phyloP scores from a whole-genome alignment of 2,888 invertebrate species.

The Camptogramma bilineatum region DNA sequence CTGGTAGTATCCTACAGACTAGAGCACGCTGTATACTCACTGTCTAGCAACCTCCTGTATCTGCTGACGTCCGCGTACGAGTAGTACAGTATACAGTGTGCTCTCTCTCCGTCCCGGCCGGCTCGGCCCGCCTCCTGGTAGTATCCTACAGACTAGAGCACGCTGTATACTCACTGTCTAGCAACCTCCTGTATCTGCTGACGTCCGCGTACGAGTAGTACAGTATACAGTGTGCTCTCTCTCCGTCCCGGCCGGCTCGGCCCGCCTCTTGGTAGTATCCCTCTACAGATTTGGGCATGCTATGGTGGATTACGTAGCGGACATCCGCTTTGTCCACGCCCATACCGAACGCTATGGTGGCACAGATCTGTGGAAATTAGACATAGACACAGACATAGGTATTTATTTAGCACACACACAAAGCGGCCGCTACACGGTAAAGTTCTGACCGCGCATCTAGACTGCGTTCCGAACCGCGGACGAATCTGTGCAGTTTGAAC shows the following conservation, averaged over 20 bases:
- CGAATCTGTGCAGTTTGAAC: no score
- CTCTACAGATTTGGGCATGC: constrained; percentile 97
- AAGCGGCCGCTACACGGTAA: no score
- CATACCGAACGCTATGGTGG: constrained; percentile 99
- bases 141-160: neutral
- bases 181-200: constrained; percentile 88
- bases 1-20: constrained; percentile 84
- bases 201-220: constrained; percentile 95
- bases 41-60: constrained; percentile 88
- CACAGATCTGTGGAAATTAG: constrained; percentile 88
- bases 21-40: constrained; percentile 69
- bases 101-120: constrained; percentile 95
- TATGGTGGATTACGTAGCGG: constrained; percentile 96
- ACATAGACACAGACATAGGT: neutral
- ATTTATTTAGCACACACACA: neutral
- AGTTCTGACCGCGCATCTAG: no score
- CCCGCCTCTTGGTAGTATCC: constrained; percentile 99
- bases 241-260: constrained; percentile 97
- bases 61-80: constrained; percentile 87
- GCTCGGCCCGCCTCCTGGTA: constrained; percentile 87
- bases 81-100: constrained; percentile 88
- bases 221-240: constrained; percentile 92
- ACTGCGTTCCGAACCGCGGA: no score
- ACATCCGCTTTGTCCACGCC: constrained; percentile 99
- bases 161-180: constrained; percentile 84